Evolutionary conservation across 2,888 invertebrate species (phyloP), one percentile per base, ranked within the genome.

Genomic region (Luffia ferchaultella): DNA sequence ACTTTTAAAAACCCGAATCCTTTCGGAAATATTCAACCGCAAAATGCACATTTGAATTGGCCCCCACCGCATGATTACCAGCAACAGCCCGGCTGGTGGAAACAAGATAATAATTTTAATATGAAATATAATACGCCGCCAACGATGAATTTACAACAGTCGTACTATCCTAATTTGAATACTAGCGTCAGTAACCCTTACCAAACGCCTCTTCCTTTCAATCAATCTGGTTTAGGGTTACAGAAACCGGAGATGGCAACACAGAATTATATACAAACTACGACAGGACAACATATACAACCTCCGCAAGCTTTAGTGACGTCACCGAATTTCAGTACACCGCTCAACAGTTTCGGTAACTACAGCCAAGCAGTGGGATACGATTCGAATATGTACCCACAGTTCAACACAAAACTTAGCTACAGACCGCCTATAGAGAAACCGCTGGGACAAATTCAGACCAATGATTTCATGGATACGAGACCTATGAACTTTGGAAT

Each of bases 341-440:
- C 67, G 1, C 58, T 72, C 58, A 80, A 63, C 55, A 76, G 59
- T 50, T 77, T 70, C 56, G 69, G 65, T 15, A 60, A 64, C 1
- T 78, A 71, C 56, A 62, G 67, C 0, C 62, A 73, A 0, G 44
- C 70, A 0, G 71, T 73, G 0, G 64, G 68, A 3, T 82, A 79
- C 55, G 82, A 82, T 54, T 67, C 80, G 0, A 61, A 73, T 0
- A 77, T 80, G 80, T 82, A 80, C 59, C 79, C 80, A 1, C 78
- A 78, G 58, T 1, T 44, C 7, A 62, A 51, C 53, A 71, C 62
- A 51, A 76, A 73, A 53, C 49, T 71, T 1, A 60, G 62, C 1
- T 79, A 71, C 57, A 73, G 68, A 51, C 73, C 72, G 1, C 45
- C 16, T 5, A 18, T 70, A 66, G 70, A 70, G 2, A 75, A 76